Base-by-base conservation (phyloP, 2,797 vertebrate species). In the Octomys mimax region DNA sequence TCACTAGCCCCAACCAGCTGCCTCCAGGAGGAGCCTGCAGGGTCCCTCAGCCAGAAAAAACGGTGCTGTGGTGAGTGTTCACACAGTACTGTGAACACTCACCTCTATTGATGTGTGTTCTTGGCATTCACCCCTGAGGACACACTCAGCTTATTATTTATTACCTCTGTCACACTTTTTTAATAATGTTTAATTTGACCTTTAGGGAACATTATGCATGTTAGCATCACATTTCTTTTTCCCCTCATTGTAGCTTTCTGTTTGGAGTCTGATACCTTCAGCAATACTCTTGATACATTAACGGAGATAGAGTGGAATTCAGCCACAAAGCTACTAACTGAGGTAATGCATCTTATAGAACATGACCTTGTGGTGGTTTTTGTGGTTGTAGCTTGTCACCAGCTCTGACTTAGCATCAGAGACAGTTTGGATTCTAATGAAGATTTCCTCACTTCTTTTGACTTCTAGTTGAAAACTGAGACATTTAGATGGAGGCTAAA, bases 221-320 rank as follows among this genome's bases (percentile, higher is more conserved):
- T 90, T 89, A 36, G 68, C 68, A 31, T 8, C 42, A 66, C 57
- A 87, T 91, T 49, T n/a, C 89, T 94, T 97, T 54, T 89, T 95
- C 42, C 4, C 42, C 46, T 89, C 16, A 91, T 87, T 96, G 39
- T 62, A 99, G 99, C 98, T 92, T 0, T 97, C 0, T 97, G 88
- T 70, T 98, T 98, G 16, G 98, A 98, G 19, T 97, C 93, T 79
- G 97, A 97, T 73, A 18, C 80, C 98, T 97, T 91, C 97, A 96
- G 91, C 84, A 92, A 78, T 26, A 83, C 24, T 68, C 75, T 98
- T 86, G 98, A 98, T 26, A 87, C 97, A 54, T 12, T 93, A 78
- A 84, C 85, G 9, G 98, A 98, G 13, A 46, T 3, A 36, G 99
- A 98, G 70, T 99, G 98, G 98, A 98, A 95, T 92, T 92, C 97